These are phyloP conservation scores for Aramus guarauna DNA, from an alignment of 2,113 vertebrate species.

Conservation along the genomic window DNA sequence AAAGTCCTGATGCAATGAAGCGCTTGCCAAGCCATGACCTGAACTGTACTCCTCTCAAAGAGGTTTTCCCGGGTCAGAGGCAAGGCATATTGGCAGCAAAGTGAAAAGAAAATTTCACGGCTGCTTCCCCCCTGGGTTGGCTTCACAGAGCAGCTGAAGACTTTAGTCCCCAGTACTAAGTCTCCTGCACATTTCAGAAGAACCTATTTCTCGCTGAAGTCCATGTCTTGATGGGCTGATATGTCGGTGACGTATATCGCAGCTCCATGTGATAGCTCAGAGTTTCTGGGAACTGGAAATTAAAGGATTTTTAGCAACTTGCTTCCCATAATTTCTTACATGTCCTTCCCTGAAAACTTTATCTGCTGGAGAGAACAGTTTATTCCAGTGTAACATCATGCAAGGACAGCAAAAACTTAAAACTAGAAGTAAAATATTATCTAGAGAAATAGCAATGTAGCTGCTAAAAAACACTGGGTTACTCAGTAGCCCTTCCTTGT, in stretches of 20 bases:
- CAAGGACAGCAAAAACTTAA: slow-evolving; percentile 21
- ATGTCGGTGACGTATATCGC: not conserved
- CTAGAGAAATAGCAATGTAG: not conserved
- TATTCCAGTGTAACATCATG: not conserved
- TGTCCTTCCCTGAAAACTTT: not conserved
- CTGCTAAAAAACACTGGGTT: not conserved
- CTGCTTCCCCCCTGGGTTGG: not conserved
- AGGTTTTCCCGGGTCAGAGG: not conserved
- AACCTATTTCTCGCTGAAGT: not conserved
- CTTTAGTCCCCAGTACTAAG: not conserved
- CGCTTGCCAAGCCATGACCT: not conserved
- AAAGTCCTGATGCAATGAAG: not conserved
- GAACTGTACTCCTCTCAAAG: not conserved
- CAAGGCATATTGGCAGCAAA: not conserved
- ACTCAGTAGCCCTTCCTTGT: slow-evolving; percentile 3
- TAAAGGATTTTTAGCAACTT: not conserved
- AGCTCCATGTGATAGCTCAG: not conserved
- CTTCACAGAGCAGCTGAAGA: not conserved
- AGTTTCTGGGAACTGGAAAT: not conserved
- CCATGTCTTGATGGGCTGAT: not conserved
- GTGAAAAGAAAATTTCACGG: not conserved
- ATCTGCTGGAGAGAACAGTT: not conserved
- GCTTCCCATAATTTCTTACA: not conserved
- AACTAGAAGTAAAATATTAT: slow-evolving; percentile 54
- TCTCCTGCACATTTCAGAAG: not conserved